Conservation (phyloP, 1,140 invertebrate genomes). For the Pseudachorutes palmiensis region DNA sequence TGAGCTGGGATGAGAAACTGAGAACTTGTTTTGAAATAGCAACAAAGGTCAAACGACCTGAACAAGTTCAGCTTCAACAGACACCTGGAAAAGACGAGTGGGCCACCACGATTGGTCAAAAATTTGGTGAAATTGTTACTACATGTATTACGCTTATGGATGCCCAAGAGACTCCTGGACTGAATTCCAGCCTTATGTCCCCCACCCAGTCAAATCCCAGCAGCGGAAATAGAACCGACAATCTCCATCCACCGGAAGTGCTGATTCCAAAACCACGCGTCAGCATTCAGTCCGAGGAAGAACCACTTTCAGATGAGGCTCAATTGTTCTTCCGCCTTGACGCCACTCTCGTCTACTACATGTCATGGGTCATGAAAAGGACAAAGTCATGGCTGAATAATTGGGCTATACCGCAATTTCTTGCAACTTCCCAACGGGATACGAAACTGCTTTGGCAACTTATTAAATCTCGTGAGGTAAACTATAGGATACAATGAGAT, state of each 20-base stretch:
- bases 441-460: slow-evolving; percentile 24
- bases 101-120: slow-evolving; percentile 28
- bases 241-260: too few species aligned
- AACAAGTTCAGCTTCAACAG: slow-evolving; percentile 24
- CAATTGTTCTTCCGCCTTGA: slow-evolving; percentile 32
- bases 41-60: slow-evolving; percentile 26
- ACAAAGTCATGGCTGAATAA: slow-evolving; percentile 33
- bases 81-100: slow-evolving; percentile 16
- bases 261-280: background rate
- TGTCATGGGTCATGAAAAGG: slow-evolving; percentile 27
- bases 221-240: too few species aligned
- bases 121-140: slow-evolving; percentile 30
- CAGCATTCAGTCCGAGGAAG: slow-evolving; percentile 19
- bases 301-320: slow-evolving; percentile 31
- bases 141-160: slow-evolving; percentile 27
- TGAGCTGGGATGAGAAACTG: slow-evolving; percentile 36
- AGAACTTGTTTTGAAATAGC: slow-evolving; percentile 17
- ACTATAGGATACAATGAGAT: too few species aligned
- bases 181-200: too few species aligned
- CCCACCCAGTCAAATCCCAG: too few species aligned
- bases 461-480: slow-evolving; percentile 21
- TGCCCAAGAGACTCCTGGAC: background rate
- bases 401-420: slow-evolving; percentile 34
- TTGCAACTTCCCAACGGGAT: slow-evolving; percentile 35
- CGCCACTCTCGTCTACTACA: slow-evolving; percentile 32